Evolutionary conservation across 2,113 vertebrate species (phyloP).

Genomic region (Lepus europaeus): DNA sequence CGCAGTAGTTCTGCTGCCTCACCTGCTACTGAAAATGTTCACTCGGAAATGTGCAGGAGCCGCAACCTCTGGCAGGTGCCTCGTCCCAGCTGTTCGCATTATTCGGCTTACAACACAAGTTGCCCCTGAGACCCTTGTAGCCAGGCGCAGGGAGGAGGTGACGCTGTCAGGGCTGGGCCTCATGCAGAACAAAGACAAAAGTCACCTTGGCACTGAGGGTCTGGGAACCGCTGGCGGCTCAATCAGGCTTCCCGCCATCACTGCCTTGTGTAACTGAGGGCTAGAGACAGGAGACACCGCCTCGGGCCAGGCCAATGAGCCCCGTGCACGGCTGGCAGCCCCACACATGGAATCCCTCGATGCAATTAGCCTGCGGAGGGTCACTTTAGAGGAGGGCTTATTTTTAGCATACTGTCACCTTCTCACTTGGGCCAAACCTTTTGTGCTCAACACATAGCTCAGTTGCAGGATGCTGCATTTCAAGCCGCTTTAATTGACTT

Average conservation of each 20-base stretch:
- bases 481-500: slow-evolving; percentile 60
- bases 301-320: slow-evolving; percentile 27
- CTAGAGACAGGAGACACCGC: background rate
- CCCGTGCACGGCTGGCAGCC: background rate
- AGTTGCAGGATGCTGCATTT: slow-evolving; percentile 34
- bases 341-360: background rate
- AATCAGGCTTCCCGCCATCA: background rate
- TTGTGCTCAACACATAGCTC: background rate
- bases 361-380: slow-evolving; percentile 17
- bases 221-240: slow-evolving; percentile 15
- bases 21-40: slow-evolving; percentile 69
- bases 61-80: slow-evolving; percentile 66
- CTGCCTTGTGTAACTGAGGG: background rate
- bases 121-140: slow-evolving; percentile 37
- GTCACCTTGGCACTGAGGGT: slow-evolving; percentile 45
- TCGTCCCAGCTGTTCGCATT: slow-evolving; percentile 52
- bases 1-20: slow-evolving; percentile 44
- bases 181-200: slow-evolving; percentile 57
- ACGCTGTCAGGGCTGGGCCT: background rate
- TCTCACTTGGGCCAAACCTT: slow-evolving; percentile 33
- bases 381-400: background rate
- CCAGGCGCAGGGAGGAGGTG: slow-evolving; percentile 65
- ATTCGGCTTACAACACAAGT: slow-evolving; percentile 60
- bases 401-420: slow-evolving; percentile 63
- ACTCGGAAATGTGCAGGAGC: slow-evolving; percentile 65